Conservation (phyloP, 2,113 vertebrate species). For the Leptodactylus fuscus region DNA sequence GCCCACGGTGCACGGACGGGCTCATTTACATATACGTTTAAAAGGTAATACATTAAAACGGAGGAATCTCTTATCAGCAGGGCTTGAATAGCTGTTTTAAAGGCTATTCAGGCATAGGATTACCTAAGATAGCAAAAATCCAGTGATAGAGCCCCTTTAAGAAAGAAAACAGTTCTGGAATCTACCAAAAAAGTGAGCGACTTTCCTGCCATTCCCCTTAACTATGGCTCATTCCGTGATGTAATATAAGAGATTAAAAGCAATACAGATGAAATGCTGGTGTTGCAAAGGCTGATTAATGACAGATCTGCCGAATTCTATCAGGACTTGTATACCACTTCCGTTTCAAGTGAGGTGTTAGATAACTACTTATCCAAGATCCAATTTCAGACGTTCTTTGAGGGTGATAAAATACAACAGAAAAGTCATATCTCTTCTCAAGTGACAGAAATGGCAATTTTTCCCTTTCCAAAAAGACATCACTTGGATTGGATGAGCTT, state of each 20-base stretch:
- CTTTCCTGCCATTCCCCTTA: background rate
- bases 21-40: too few relatives aligned
- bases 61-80: too few relatives aligned
- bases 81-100: too few relatives aligned
- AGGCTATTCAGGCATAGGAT: too few relatives aligned
- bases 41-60: too few relatives aligned
- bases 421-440: constrained; percentile 25
- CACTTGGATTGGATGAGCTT: background rate
- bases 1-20: too few relatives aligned
- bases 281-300: constrained; percentile 11
- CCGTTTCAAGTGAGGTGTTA: constrained; percentile 30
- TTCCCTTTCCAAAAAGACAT: constrained; percentile 16
- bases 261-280: constrained; percentile 30
- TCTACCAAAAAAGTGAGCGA: background rate
- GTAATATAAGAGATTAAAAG: constrained; percentile 26
- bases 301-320: constrained; percentile 20
- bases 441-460: constrained; percentile 36
- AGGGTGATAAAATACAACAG: constrained; percentile 15
- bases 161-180: background rate
- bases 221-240: constrained; percentile 3
- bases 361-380: constrained; percentile 30
- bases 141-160: too few relatives aligned
- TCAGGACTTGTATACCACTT: constrained; percentile 24
- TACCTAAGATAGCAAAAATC: too few relatives aligned
- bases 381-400: constrained; percentile 26